Percentiles rank a stretch among this genome's conserved stretches.
Conservation (phyloP, 2,888 invertebrate genomes). For the Trachelus tabidus region DNA sequence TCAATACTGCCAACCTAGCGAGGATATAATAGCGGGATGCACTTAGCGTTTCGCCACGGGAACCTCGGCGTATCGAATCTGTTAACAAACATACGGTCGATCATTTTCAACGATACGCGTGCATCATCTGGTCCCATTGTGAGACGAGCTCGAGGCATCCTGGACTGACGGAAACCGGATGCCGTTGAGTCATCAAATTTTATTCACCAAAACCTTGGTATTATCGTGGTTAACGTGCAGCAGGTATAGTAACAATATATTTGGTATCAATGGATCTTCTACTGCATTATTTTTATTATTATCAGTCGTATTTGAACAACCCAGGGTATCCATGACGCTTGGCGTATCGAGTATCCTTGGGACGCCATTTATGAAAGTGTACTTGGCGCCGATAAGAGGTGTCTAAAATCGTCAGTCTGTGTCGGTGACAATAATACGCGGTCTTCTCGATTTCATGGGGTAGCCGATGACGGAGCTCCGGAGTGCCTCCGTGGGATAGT, state of each 20-base stretch:
- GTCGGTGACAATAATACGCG: constrained; percentile 28
- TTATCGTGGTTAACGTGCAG: not conserved
- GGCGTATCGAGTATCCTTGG: not conserved
- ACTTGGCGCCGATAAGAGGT: not conserved
- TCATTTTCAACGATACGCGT: constrained; percentile 27
- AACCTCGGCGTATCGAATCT: constrained; percentile 53
- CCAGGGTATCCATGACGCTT: not conserved
- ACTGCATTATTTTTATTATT: too few species aligned
- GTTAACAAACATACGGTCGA: constrained; percentile 53
- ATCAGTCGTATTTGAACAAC: too few species aligned
- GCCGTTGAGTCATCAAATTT: constrained; percentile 41
- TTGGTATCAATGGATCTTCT: not conserved
- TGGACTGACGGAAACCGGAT: constrained; percentile 30
- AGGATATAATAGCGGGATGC: constrained; percentile 15
- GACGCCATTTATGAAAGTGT: not conserved
- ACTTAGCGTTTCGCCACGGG: constrained; percentile 53
- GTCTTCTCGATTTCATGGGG: constrained; percentile 52
- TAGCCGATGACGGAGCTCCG: not conserved
- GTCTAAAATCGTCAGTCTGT: not conserved
- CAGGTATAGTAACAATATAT: not conserved
- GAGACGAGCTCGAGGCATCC: constrained; percentile 25
- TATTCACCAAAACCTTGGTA: not conserved
- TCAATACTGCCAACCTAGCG: not conserved
- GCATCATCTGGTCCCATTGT: constrained; percentile 34
- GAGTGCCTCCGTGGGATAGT: constrained; percentile 52